These are phyloP conservation scores for Sebastes matsubarae DNA, from an alignment of 2,797 vertebrate species.

Conservation along the genomic window DNA sequence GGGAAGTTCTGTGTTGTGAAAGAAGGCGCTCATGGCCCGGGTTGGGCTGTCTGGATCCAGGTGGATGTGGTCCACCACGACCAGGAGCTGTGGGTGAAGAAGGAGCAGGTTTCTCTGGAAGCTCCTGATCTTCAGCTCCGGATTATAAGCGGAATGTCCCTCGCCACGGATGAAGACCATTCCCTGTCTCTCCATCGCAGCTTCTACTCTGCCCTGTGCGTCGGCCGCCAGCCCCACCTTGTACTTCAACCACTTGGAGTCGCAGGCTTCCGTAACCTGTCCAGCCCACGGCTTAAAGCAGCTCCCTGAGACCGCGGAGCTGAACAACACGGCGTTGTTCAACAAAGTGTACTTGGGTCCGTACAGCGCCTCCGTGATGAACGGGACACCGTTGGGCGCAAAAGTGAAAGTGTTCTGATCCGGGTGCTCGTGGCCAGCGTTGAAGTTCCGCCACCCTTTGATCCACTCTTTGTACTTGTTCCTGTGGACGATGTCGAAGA, in stretches of 20 bases:
- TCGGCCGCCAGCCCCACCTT: conserved; percentile 91
- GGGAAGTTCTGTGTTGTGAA: conserved; percentile 94
- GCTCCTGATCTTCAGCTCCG: conserved; percentile 87
- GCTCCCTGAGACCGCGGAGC: conserved; percentile 83
- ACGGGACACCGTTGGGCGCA: conserved; percentile 92
- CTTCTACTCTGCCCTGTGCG: conserved; percentile 89
- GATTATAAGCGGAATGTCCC: conserved; percentile 88
- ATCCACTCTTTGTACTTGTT: conserved; percentile 97
- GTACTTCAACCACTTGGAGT: conserved; percentile 97
- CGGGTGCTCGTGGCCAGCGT: conserved; percentile 96
- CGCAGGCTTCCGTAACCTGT: conserved; percentile 95
- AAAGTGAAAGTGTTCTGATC: conserved; percentile 99
- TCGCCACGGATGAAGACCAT: conserved; percentile 95
- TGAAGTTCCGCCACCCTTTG: conserved; percentile 97
- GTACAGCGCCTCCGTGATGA: conserved; percentile 96
- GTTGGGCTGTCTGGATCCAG: conserved; percentile 87
- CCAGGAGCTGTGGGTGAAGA: conserved; percentile 93
- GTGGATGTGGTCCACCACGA: conserved; percentile 93
- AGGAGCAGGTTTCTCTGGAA: conserved; percentile 93
- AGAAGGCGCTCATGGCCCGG: conserved; percentile 89
- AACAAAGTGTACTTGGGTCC: conserved; percentile 96
- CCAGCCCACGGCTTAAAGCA: conserved; percentile 97
- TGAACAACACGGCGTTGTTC: conserved; percentile 95
- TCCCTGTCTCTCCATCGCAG: conserved; percentile 85
- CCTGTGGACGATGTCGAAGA: conserved; percentile 95